Evolutionary conservation across 2,113 vertebrate species (phyloP), one percentile per base, ranked within the genome.

Genomic region (Gnathonemus echidnorhynchus): DNA sequence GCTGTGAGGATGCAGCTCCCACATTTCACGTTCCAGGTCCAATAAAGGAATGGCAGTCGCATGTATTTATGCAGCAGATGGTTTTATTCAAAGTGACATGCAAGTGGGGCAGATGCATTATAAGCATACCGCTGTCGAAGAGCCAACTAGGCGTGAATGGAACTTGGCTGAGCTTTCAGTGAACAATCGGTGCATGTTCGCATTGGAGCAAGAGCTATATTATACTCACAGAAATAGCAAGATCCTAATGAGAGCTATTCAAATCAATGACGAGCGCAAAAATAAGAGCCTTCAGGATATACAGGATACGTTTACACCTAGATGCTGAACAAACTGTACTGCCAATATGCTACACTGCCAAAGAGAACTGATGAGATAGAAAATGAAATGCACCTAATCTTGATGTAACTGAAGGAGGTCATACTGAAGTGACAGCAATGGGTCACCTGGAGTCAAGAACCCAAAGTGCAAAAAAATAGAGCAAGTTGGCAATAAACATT

Each of bases 291-390:
- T 70, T 70, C 62, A 70, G 62, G 62, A 70, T 70, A 66, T 66
- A 70, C 62, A 27, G 62, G 62, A 31, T 70, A 70, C 3, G 2
- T 80, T 80, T 88, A 88, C 50, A 88, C 27, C 45, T 53, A 88
- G 45, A 27, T 39, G 49, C 49, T 27, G n/a, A 88, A 88, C 49
- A 52, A 88, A 56, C 52, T 88, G 86, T 88, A 58, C 52, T 88
- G 50, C 10, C 86, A 88, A 39, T 50, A 88, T n/a, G 21, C 7
- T 39, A 50, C 27, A 48, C 86, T 88, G 31, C 70, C 70, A 77
- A 77, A 19, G 70, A 39, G 35, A 77, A 77, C 13, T 35, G 70
- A 77, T 80, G 74, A 80, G 10, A 35, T 80, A 42, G 74, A 42
- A 42, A 80, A 80, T 31, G 31, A 80, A 42, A 80, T 39, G 7